A percentile compares a stretch with the other conserved stretches of the same genome.
Conservation (phyloP, 2,888 invertebrate species). For the Octonoba sinensis region DNA sequence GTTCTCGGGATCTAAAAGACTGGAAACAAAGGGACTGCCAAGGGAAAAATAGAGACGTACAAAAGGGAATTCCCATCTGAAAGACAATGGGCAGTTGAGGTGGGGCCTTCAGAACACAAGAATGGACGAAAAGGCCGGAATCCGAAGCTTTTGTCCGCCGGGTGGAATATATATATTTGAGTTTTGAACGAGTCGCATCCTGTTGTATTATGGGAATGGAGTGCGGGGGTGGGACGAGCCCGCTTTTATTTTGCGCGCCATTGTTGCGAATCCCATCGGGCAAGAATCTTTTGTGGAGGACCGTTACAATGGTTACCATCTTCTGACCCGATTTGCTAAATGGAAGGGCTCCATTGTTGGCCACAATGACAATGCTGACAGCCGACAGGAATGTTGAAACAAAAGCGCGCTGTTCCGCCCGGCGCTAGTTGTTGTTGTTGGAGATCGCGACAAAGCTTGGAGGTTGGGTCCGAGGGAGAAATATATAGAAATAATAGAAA, state of each 20-base stretch:
- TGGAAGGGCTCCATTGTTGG: conserved; percentile 58
- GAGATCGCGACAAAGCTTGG: no score
- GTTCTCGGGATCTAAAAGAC: no score
- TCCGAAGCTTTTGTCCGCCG: conserved; percentile 50
- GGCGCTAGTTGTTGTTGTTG: no score
- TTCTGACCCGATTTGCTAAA: conserved; percentile 55
- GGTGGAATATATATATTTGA: conserved; percentile 41
- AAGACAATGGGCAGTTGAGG: conserved; percentile 25
- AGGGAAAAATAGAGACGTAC: conserved; percentile 27
- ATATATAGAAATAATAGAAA: no score
- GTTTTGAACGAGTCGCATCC: conserved; percentile 61
- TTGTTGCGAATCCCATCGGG: conserved; percentile 8
- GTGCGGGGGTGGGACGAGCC: neutral
- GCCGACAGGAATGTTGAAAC: conserved; percentile 40
- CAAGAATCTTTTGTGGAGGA: neutral
- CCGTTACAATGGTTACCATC: conserved; percentile 27
- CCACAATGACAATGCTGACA: conserved; percentile 61
- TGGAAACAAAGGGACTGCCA: no score
- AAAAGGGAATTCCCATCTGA: conserved; percentile 11
- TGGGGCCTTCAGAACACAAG: conserved; percentile 13
- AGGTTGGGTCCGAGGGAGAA: no score
- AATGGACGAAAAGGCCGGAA: conserved; percentile 34
- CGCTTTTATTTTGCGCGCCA: conserved; percentile 45
- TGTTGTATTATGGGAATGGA: conserved; percentile 38
- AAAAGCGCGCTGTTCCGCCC: conserved; percentile 7